These are phyloP conservation scores for Heliconius charithonia DNA, from an alignment of 2,888 invertebrate species.

Conservation along the genomic window DNA sequence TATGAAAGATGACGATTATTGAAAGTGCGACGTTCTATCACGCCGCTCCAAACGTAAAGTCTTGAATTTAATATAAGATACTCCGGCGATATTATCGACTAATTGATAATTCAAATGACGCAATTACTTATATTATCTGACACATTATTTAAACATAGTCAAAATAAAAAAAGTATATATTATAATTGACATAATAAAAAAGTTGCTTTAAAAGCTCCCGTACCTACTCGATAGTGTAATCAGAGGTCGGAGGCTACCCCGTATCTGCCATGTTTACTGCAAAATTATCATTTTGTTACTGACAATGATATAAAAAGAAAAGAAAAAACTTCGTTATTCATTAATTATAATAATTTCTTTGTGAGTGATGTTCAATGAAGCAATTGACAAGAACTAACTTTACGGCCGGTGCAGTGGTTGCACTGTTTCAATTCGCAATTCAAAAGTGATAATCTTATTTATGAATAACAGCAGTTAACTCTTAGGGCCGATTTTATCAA, in stretches of 20 bases:
- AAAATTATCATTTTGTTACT: slow-evolving; percentile 33
- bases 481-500: not conserved
- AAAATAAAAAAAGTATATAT: not conserved
- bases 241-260: slow-evolving; percentile 30
- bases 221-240: slow-evolving; percentile 36
- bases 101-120: too few relatives aligned
- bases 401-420: too few relatives aligned
- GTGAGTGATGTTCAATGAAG: not conserved
- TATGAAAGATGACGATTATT: too few relatives aligned
- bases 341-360: not conserved
- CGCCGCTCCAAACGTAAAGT: too few relatives aligned
- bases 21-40: too few relatives aligned
- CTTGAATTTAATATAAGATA: too few relatives aligned
- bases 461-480: not conserved
- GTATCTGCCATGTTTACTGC: slow-evolving; percentile 32
- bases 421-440: not conserved
- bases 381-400: too few relatives aligned
- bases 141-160: not conserved
- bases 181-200: slow-evolving; percentile 6
- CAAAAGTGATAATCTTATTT: not conserved
- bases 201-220: not conserved
- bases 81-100: too few relatives aligned
- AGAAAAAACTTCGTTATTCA: not conserved
- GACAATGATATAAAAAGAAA: slow-evolving; percentile 20
- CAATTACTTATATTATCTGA: not conserved